Percentiles rank a stretch among this genome's conserved stretches.
phyloP scores from a whole-genome alignment of 2,113 vertebrate species.

The Platysternon megacephalum region DNA sequence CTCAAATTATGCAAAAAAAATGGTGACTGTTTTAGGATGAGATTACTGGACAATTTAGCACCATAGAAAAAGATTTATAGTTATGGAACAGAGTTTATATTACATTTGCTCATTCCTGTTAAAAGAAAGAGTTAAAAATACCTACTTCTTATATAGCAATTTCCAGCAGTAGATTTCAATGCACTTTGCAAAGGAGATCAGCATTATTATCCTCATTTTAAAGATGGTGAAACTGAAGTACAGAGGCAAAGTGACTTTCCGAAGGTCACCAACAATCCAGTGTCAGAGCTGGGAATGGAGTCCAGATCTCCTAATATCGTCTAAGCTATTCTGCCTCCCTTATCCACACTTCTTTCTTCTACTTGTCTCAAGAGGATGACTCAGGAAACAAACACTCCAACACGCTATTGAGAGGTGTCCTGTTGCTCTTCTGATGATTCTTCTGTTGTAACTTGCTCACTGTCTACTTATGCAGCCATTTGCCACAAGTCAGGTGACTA shows the following conservation, averaged over 20 bases:
- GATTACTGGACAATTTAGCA: not conserved
- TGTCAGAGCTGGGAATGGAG: not conserved
- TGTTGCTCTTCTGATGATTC: not conserved
- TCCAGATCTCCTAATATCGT: not conserved
- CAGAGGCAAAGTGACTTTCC: not conserved
- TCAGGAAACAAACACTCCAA: not conserved
- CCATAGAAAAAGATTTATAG: not conserved
- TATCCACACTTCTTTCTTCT: not conserved
- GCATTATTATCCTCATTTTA: not conserved
- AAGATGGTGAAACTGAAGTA: not conserved
- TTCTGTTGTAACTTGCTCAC: not conserved
- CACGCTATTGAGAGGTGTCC: not conserved
- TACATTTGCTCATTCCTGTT: not conserved
- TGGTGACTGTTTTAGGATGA: not conserved
- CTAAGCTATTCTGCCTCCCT: not conserved
- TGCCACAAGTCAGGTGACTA: not conserved
- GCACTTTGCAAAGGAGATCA: not conserved
- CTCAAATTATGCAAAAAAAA: no score
- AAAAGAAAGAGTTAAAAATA: not conserved
- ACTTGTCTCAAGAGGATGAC: not conserved
- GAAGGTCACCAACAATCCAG: not conserved
- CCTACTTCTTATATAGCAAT: not conserved
- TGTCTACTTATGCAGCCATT: not conserved
- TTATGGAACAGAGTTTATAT: not conserved
- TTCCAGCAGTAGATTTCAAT: not conserved